Percentiles rank a stretch among this genome's conserved stretches.
These are phyloP conservation scores for Ennomos fuscantarius DNA, from an alignment of 2,888 invertebrate genomes.

Conservation along the genomic window DNA sequence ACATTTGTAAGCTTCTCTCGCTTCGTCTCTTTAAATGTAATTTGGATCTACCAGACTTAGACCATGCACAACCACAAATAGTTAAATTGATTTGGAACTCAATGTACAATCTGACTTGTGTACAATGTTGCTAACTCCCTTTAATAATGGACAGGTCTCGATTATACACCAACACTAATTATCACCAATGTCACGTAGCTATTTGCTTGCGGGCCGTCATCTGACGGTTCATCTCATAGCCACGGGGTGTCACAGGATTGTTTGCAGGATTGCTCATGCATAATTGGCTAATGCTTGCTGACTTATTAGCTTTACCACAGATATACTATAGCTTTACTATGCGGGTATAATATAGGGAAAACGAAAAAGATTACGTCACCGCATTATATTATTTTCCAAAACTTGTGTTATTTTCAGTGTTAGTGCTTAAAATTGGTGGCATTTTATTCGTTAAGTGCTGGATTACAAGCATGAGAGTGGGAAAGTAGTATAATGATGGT, in stretches of 20 bases:
- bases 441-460: no score
- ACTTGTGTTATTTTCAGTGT: no score
- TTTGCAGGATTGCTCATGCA: conserved; percentile 11
- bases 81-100: no score
- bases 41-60: neutral
- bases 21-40: neutral
- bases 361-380: no score
- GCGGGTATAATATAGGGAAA: neutral
- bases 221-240: conserved; percentile 2
- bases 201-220: neutral
- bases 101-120: no score
- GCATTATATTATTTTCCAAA: no score
- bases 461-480: no score
- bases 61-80: no score
- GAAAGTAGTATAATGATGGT: no score
- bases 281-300: conserved; percentile 13
- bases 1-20: no score
- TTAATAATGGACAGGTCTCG: conserved; percentile 1
- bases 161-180: neutral
- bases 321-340: conserved; percentile 2
- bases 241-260: conserved; percentile 5
- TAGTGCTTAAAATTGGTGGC: no score
- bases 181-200: neutral
- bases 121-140: neutral
- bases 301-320: neutral